Evolutionary conservation across 2,888 invertebrate species (phyloP), one percentile per base, ranked within the genome.

Genomic region (Stenolophus ochropezus): DNA sequence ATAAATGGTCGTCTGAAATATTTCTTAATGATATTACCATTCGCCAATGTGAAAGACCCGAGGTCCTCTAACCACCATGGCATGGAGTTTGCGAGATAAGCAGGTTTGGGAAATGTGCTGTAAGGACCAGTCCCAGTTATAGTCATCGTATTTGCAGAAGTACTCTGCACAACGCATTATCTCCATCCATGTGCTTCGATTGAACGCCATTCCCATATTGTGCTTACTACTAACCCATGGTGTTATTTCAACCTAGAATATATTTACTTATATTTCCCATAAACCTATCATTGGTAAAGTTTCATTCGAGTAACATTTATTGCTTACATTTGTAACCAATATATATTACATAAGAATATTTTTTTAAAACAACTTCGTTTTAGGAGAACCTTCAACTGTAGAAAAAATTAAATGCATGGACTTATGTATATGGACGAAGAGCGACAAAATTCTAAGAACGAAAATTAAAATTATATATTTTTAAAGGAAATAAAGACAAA

Each of bases 41-140:
- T 99, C 98, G 27, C 99, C 99, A 86, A 99, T 98, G 90, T 99
- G 99, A 90, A 98, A 98, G 82, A 99, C 97, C 82, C 99, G 90
- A 0, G 99, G 98, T 0, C 97, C 97, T 86, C 96, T 94, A 87
- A 97, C 94, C 85, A 97, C 93, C 91, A 98, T 94, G 0, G 97
- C 96, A 85, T 95, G 94, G 83, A 98, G 92, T 85, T 95, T 96
- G 81, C 91, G 91, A 0, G 92, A 91, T 82, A 96, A 91, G 86
- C 96, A 94, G 85, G 95, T 95, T 89, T 97, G 96, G 0, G 97
- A 96, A 75, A 98, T 92, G 88, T 97, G 96, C 84, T 98, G 94
- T 84, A 99, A 90, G 0, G 98, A 98, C 96, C 99, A 99, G 87
- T 99, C 99, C 99, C 99, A 99, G 88, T 99, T 99, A 89, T 99